Conservation (phyloP, 2,797 vertebrate genomes). For the Crenichthys baileyi region DNA sequence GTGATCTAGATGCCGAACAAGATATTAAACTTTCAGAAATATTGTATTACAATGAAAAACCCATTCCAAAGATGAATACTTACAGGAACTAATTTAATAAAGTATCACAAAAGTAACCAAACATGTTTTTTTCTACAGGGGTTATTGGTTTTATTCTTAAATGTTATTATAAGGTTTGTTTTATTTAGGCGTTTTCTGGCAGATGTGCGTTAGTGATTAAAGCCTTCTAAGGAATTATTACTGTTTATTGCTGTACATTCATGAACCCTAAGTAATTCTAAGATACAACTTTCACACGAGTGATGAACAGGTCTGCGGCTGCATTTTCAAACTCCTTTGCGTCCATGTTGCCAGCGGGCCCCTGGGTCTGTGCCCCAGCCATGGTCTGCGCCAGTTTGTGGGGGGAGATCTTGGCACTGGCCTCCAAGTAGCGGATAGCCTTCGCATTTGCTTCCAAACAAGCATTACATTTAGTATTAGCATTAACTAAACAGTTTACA, state of each 20-base stretch:
- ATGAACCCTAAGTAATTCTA: constrained; percentile 53
- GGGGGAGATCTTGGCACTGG: constrained; percentile 90
- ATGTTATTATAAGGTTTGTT: not conserved
- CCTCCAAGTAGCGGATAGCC: constrained; percentile 85
- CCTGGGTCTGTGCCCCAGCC: constrained; percentile 77
- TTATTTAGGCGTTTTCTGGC: not conserved
- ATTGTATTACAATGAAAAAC: not conserved
- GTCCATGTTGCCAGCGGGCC: constrained; percentile 82
- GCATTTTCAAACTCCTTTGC: constrained; percentile 91
- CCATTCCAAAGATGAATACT: not conserved
- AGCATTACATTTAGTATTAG: constrained; percentile 55
- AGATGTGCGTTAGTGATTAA: not conserved
- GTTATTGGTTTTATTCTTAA: not conserved
- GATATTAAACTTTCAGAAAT: not conserved
- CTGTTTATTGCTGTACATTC: not conserved
- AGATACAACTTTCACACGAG: constrained; percentile 87
- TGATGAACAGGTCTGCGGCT: constrained; percentile 88
- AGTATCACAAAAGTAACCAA: not conserved
- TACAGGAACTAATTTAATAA: not conserved
- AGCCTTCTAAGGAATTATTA: not conserved
- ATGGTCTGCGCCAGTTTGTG: constrained; percentile 86
- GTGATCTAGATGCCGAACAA: not conserved
- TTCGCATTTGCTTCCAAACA: constrained; percentile 80
- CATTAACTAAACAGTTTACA: constrained; percentile 48
- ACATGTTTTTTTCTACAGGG: not conserved